These are phyloP conservation scores for Melospiza georgiana DNA, from an alignment of 2,113 vertebrate genomes.

Conservation along the genomic window DNA sequence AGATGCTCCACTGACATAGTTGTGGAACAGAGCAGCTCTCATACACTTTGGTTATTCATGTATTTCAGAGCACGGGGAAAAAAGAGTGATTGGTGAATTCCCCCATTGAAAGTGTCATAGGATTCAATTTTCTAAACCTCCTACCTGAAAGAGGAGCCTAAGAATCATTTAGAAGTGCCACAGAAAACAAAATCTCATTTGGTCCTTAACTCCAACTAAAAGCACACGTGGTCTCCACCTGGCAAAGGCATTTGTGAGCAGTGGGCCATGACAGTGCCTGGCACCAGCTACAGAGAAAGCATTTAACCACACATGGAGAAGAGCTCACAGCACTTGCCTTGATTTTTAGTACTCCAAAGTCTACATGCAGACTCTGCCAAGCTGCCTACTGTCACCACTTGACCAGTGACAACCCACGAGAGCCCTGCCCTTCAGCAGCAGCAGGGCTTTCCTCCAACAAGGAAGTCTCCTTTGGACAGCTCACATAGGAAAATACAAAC, in stretches of 20 bases:
- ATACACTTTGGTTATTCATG: not conserved
- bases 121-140: not conserved
- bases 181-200: not conserved
- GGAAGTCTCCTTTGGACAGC: not conserved
- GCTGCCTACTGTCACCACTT: constrained; percentile 1
- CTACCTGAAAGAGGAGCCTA: not conserved
- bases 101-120: not conserved
- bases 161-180: not conserved
- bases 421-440: not conserved
- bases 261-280: not conserved
- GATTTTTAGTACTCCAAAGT: not conserved
- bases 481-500: not conserved
- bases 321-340: constrained; percentile 7
- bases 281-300: constrained; percentile 8
- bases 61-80: not conserved
- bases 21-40: not conserved
- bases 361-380: not conserved
- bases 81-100: not conserved
- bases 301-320: constrained; percentile 37
- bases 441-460: not conserved
- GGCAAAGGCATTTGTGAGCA: constrained; percentile 41
- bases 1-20: not conserved
- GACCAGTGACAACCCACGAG: not conserved
- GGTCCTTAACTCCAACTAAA: constrained; percentile 9
- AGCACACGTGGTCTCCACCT: constrained; percentile 15